Base-by-base conservation (phyloP, 2,797 vertebrate genomes). In the Diplodus sargus region DNA sequence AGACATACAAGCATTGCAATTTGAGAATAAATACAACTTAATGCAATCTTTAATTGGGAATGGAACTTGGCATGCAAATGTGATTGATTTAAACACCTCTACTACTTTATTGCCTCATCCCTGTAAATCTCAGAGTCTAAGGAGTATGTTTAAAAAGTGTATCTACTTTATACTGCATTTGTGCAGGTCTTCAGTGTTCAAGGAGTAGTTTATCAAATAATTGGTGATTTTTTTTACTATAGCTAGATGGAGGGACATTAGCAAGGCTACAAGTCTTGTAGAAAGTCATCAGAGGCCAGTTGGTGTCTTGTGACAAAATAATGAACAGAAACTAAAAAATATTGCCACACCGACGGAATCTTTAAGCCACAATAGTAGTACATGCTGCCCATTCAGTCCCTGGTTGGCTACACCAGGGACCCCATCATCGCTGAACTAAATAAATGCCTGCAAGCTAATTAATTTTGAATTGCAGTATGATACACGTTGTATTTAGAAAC, bases 221-320 rank as follows among this genome's bases (percentile, higher is more conserved):
- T 34, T 47, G 11, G 15, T 18, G 5, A 17, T 43, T 42, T 22
- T 42, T 22, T 53, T 58, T 2, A 39, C 10, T 34, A 54, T 49
- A 30, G 61, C 45, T 79, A 78, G 17, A 75, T 47, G 13, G n/a
- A 60, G 45, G 8, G 34, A 30, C 79, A 66, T 52, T 45, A 65
- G 18, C 10, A 47, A 53, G 18, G 9, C 61, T 69, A 10, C 0
- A 17, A 63, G 22, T 48, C 49, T 23, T 60, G 16, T n/a, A 49
- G 22, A 73, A 48, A 74, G 52, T 42, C 22, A 82, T 43, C n/a
- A 76, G n/a, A 74, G 10, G 20, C 49, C 61, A 56, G 48, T 9
- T 20, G 7, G 13, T 69, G 51, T 22, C 18, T 54, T 72, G 60
- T 18, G 25, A 61, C 45, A 82, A 59, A 81, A 70, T 25, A 34